These are phyloP conservation scores for Cyanocitta stelleri DNA, from an alignment of 2,113 vertebrate species.

Conservation along the genomic window DNA sequence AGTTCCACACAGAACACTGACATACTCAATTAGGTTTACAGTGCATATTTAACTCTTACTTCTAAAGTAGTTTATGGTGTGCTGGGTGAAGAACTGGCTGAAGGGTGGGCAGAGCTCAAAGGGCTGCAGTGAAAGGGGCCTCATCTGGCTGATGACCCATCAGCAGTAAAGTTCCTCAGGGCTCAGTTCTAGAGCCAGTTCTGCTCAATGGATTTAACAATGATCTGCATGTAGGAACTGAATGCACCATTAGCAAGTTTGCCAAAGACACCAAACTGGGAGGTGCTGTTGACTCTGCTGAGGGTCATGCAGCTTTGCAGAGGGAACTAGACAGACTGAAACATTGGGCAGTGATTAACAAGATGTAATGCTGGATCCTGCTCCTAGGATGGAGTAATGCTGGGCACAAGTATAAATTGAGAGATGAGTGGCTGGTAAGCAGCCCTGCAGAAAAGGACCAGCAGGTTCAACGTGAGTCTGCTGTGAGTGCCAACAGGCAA, in stretches of 20 bases:
- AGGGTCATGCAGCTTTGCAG: background rate
- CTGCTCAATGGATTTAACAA: background rate
- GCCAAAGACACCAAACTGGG: background rate
- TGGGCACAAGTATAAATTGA: background rate
- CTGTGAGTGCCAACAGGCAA: background rate
- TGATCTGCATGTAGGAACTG: background rate
- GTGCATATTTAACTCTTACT: background rate
- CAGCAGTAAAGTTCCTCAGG: background rate
- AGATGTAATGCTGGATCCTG: background rate
- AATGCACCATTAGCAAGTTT: background rate
- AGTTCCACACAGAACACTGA: background rate
- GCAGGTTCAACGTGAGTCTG: background rate
- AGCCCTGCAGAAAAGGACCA: background rate
- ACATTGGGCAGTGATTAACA: fast-evolving
- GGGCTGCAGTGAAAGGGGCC: background rate
- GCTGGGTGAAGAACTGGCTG: background rate
- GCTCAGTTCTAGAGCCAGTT: background rate
- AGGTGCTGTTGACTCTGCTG: background rate
- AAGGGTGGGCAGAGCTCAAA: background rate
- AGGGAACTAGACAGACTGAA: background rate
- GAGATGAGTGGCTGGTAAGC: background rate
- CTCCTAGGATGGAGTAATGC: background rate
- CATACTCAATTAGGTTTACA: background rate
- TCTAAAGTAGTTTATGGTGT: background rate
- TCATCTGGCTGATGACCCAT: background rate